Base-by-base conservation (phyloP, 2,797 vertebrate genomes). In the Gouania willdenowi region DNA sequence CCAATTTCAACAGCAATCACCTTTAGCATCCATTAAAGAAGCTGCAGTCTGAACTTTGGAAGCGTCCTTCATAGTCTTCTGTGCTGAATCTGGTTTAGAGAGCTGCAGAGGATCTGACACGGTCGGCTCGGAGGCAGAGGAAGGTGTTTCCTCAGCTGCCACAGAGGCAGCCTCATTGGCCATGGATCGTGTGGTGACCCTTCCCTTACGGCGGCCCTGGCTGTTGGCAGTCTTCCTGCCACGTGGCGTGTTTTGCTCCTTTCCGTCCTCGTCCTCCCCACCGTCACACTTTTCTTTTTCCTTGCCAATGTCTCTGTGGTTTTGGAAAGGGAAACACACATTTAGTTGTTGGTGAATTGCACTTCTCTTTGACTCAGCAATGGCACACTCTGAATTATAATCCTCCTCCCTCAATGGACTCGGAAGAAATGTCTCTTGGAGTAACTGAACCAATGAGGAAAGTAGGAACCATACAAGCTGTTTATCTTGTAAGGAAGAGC, bases 161-260 rank as follows among this genome's bases (percentile, higher is more conserved):
- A 86, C 92, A 27, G 92, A 90, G 0, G 94, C 93, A 5, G 94
- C 94, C 75, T 99, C 97, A 36, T 90, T 98, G 50, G 97, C 97
- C 97, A 98, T 99, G 48, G 97, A 99, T 62, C 97, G 91, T 52
- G 96, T 98, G 81, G 94, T 97, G 88, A 99, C 92, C 36, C 97
- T 86, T 77, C 95, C 94, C 73, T 98, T 99, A 12, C 97, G 88
- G 8, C 95, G 93, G 55, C 96, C 95, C 79, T 97, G 97, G 72
- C 97, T 98, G 65, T 98, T 98, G 77, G 94, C 94, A 0, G 96
- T 98, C 89, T 98, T 99, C 58, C 97, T 90, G 32, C 96, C 95
- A 63, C 95, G 90, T 2, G 95, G 92, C 29, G 88, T 88, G 21
- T 87, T 90, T 79, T 95, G 93, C 79, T 99, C 95, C 76, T 93